phyloP scores from a whole-genome alignment of 2,797 vertebrate genomes.

The Xiphorhynchus erythropygius region DNA sequence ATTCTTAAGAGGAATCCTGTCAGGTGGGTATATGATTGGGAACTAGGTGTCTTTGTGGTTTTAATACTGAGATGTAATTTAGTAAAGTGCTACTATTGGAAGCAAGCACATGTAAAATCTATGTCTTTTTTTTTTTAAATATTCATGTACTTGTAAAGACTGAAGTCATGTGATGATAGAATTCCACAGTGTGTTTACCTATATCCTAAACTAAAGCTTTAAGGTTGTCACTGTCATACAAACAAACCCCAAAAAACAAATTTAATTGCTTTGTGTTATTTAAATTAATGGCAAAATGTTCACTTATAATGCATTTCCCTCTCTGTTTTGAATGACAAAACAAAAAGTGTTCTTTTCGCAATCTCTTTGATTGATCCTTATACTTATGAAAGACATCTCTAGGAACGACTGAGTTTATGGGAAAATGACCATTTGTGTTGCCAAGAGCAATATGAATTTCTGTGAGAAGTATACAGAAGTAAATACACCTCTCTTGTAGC shows the following conservation, averaged over 20 bases:
- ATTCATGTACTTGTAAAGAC: background rate
- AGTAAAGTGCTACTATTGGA: background rate
- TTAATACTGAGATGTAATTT: background rate
- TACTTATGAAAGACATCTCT: background rate
- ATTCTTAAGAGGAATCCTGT: background rate
- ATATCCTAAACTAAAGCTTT: background rate
- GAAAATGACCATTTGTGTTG: background rate
- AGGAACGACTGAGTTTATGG: background rate
- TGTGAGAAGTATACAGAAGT: background rate
- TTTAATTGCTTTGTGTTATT: background rate
- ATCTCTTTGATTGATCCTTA: background rate
- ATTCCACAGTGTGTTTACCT: background rate
- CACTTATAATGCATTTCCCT: background rate
- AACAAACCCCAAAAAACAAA: background rate
- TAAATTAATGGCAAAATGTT: background rate
- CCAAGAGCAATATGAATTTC: background rate
- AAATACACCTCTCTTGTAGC: background rate
- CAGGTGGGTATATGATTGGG: background rate
- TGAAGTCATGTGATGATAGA: background rate
- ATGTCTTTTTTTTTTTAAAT: background rate
- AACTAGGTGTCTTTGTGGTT: background rate
- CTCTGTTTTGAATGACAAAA: background rate
- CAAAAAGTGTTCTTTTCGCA: background rate
- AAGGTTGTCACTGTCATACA: background rate
- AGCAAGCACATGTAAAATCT: background rate